phyloP scores from a whole-genome alignment of 2,797 vertebrate genomes.

The Peromyscus eremicus region DNA sequence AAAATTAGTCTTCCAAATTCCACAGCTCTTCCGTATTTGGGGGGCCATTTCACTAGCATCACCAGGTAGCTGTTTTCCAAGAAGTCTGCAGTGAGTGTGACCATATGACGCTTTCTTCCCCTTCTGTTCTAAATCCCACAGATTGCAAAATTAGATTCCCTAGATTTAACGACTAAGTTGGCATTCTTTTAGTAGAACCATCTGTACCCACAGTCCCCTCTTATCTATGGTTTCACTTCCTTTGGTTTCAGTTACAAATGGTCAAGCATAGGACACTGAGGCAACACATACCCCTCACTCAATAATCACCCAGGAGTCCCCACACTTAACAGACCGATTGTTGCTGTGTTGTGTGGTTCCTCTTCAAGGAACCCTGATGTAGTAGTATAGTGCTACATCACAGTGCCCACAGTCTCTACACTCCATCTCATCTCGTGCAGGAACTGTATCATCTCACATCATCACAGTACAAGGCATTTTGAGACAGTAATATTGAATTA shows the following conservation, averaged over 20 bases:
- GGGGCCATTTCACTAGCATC: constrained; percentile 54
- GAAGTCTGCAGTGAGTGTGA: constrained; percentile 57
- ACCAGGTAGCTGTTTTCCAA: constrained; percentile 69
- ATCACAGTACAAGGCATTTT: not conserved
- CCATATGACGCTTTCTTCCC: constrained; percentile 61
- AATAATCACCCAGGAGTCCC: too few relatives aligned
- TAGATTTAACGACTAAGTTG: constrained; percentile 55
- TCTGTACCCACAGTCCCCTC: not conserved
- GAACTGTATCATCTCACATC: not conserved
- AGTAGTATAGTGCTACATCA: not conserved
- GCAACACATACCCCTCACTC: not conserved
- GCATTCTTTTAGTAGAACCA: constrained; percentile 68
- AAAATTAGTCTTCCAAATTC: constrained; percentile 51
- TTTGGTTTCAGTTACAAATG: not conserved
- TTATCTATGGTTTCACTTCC: not conserved
- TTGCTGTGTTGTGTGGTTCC: not conserved
- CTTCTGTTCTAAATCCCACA: constrained; percentile 64
- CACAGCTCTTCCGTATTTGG: constrained; percentile 34
- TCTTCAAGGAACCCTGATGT: not conserved
- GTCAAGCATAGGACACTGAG: not conserved
- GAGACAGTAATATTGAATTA: not conserved
- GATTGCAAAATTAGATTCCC: constrained; percentile 71
- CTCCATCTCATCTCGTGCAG: not conserved
- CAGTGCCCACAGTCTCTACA: too few relatives aligned
- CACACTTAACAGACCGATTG: too few relatives aligned